Conservation (phyloP, 2,113 vertebrate genomes). For the Microtus montanus region DNA sequence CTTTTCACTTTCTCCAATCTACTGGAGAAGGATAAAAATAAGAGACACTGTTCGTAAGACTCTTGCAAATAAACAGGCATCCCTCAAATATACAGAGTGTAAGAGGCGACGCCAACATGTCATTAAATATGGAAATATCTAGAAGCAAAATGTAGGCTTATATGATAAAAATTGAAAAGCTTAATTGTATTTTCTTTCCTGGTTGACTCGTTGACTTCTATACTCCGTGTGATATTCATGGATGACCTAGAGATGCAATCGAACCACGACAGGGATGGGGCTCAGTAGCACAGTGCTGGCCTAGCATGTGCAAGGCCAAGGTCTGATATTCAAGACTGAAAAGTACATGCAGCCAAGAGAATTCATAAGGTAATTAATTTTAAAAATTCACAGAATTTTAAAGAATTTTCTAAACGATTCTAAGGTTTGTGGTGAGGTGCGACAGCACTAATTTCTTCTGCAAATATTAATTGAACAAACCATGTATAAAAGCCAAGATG, state of each 20-base stretch:
- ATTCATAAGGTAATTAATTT: slow-evolving; percentile 59
- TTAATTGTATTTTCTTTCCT: slow-evolving; percentile 60
- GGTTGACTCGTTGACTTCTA: slow-evolving; percentile 39
- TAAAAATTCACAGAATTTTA: slow-evolving; percentile 46
- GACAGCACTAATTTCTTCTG: slow-evolving; percentile 62
- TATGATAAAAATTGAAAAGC: slow-evolving; percentile 28
- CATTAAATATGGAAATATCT: slow-evolving; percentile 31
- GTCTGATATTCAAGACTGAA: not conserved
- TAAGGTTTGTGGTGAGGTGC: slow-evolving; percentile 54
- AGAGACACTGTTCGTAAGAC: not conserved
- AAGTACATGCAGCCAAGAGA: not conserved
- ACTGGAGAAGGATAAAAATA: slow-evolving; percentile 12
- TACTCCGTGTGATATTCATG: slow-evolving; percentile 18
- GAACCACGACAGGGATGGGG: not conserved
- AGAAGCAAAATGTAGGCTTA: slow-evolving; percentile 53
- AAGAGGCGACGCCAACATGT: not conserved
- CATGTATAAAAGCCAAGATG: slow-evolving; percentile 55
- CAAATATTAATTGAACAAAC: slow-evolving; percentile 64
- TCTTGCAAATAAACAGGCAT: slow-evolving; percentile 10
- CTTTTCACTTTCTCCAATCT: slow-evolving; percentile 34
- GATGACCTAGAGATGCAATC: slow-evolving; percentile 31
- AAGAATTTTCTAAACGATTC: slow-evolving; percentile 49
- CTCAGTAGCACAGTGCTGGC: not conserved
- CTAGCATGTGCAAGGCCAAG: not conserved
- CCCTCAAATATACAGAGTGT: not conserved